These are phyloP conservation scores for Serranus cabrilla DNA, from an alignment of 2,797 vertebrate genomes.

Conservation along the genomic window DNA sequence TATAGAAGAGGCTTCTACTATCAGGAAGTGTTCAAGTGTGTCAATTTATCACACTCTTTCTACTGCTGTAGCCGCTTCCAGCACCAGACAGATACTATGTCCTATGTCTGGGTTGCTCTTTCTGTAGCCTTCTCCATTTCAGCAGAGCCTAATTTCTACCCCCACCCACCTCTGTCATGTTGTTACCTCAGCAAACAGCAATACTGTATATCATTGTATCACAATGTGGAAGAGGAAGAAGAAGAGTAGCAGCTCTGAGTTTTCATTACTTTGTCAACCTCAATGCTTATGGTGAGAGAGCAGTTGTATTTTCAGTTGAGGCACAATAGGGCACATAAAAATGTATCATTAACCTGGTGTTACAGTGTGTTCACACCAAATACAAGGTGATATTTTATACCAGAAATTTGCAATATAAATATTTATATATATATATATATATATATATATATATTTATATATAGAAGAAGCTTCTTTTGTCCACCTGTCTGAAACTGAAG, in stretches of 20 bases:
- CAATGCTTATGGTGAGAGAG: conserved; percentile 3
- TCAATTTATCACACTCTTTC: conserved; percentile 63
- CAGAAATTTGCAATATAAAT: no score
- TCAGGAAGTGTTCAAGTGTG: conserved; percentile 64
- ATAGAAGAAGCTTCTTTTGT: no score
- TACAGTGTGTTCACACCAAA: no score
- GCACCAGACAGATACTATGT: conserved; percentile 65
- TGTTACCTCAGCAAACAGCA: conserved; percentile 33
- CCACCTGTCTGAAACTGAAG: no score
- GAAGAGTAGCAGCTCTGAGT: not conserved
- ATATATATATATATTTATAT: no score
- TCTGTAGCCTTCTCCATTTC: conserved; percentile 59
- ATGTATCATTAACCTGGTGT: conserved; percentile 7
- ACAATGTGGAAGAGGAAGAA: not conserved
- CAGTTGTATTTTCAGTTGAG: conserved; percentile 17
- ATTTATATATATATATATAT: no score
- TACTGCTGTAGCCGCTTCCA: conserved; percentile 21
- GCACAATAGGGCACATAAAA: not conserved
- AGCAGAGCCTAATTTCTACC: conserved; percentile 25
- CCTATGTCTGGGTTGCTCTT: conserved; percentile 51
- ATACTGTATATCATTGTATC: conserved; percentile 8
- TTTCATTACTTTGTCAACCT: conserved; percentile 11
- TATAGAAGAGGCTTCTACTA: conserved; percentile 51
- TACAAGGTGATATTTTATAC: no score
- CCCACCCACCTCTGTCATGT: not conserved